Evolutionary conservation across 2,888 invertebrate species (phyloP).

Genomic region (Leucophora obtusa): DNA sequence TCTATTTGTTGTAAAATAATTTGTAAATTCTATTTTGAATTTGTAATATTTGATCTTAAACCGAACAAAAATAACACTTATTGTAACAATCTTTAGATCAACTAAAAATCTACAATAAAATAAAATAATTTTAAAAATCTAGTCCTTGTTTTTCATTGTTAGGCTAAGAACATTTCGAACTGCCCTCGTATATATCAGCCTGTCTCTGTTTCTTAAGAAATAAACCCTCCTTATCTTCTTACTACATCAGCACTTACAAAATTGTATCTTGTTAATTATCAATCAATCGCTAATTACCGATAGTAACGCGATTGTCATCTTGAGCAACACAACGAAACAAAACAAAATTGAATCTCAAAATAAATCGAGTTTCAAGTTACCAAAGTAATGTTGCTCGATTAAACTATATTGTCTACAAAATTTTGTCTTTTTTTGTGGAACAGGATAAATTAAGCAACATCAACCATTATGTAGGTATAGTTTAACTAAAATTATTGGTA

Average conservation of each 20-base stretch:
- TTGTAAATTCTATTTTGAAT: no score
- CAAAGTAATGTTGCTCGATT: slow-evolving; percentile 55
- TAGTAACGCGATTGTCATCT: slow-evolving; percentile 74
- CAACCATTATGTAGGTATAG: slow-evolving; percentile 17
- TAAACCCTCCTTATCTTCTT: slow-evolving; percentile 46
- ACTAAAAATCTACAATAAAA: no score
- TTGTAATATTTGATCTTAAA: no score
- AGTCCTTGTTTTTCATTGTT: no score
- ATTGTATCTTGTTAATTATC: slow-evolving; percentile 75
- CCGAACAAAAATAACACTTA: no score
- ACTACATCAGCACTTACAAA: slow-evolving; percentile 69
- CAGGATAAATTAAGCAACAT: slow-evolving; percentile 34
- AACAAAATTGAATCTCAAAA: no score
- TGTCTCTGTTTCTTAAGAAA: slow-evolving; percentile 26
- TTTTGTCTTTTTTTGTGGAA: slow-evolving; percentile 1
- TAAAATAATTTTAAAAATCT: no score
- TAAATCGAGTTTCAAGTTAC: slow-evolving; percentile 53
- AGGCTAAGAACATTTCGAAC: no score
- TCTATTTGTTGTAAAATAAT: no score
- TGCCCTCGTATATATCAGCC: slow-evolving; percentile 49
- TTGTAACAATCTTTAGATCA: no score
- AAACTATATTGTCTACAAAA: slow-evolving; percentile 25
- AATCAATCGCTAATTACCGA: slow-evolving; percentile 76
- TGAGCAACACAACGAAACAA: slow-evolving; percentile 1
- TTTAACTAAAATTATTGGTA: slow-evolving; percentile 54